Percentiles rank a stretch among this genome's conserved stretches.
These are phyloP conservation scores for Adelognathus sp. DNA, from an alignment of 2,888 invertebrate species.

Conservation along the genomic window DNA sequence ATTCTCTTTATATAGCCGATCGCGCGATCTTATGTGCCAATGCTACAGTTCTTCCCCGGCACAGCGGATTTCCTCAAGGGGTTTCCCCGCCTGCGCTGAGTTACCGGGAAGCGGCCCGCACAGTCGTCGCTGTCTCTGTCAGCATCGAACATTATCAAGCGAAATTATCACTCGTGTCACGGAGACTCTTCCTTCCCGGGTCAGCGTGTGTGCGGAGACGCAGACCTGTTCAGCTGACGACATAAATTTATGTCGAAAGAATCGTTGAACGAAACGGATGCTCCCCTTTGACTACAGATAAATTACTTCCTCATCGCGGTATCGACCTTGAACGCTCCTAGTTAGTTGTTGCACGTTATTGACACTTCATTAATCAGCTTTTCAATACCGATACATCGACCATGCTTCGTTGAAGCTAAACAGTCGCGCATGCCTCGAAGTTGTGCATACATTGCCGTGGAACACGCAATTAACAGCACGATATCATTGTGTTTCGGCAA, in stretches of 20 bases:
- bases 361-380: too few species aligned
- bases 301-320: not conserved
- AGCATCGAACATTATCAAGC: too few species aligned
- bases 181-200: too few species aligned
- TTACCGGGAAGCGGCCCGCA: too few species aligned
- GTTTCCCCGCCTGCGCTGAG: too few species aligned
- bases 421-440: slow-evolving; percentile 6
- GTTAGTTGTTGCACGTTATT: too few species aligned
- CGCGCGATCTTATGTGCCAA: not conserved
- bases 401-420: not conserved
- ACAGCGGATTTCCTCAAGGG: too few species aligned
- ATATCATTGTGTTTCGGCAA: slow-evolving; percentile 47
- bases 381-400: not conserved
- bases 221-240: too few species aligned
- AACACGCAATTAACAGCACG: slow-evolving; percentile 36
- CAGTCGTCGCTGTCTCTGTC: too few species aligned
- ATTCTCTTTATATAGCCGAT: slow-evolving; percentile 12
- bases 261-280: not conserved
- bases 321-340: not conserved
- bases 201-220: too few species aligned
- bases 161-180: too few species aligned
- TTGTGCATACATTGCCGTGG: slow-evolving; percentile 8
- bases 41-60: not conserved
- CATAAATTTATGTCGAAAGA: not conserved
- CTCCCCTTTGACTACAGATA: not conserved